These are phyloP conservation scores for Yoshiicerus persimilis DNA, from an alignment of 1,140 invertebrate species.

Conservation along the genomic window DNA sequence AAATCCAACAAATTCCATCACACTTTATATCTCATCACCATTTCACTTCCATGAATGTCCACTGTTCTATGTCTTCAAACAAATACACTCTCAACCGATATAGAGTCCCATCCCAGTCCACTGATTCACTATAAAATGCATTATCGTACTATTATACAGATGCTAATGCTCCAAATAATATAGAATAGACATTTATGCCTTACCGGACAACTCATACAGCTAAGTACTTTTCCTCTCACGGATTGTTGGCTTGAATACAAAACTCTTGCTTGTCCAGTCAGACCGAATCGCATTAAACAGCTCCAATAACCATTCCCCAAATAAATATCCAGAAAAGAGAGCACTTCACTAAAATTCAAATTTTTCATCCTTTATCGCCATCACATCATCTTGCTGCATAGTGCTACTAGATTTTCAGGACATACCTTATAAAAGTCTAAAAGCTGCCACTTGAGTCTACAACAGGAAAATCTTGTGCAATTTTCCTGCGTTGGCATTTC, in stretches of 20 bases:
- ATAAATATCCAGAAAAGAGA: not conserved
- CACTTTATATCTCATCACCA: not conserved
- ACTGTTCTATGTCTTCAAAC: not conserved
- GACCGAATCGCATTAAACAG: not conserved
- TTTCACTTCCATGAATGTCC: not conserved
- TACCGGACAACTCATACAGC: not conserved
- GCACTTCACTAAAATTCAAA: no score
- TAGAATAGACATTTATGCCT: not conserved
- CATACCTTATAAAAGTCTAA: no score
- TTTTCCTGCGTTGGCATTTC: no score
- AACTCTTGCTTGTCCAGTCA: not conserved
- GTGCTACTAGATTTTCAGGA: no score
- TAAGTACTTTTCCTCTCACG: not conserved
- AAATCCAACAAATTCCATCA: constrained; percentile 33
- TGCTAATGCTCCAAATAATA: not conserved
- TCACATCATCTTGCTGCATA: no score
- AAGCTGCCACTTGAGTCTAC: no score
- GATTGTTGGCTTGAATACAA: not conserved
- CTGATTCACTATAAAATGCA: not conserved
- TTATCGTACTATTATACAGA: not conserved
- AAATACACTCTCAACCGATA: not conserved
- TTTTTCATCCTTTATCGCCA: no score
- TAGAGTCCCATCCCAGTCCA: not conserved
- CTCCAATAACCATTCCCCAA: not conserved
- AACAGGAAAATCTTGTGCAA: no score